These are phyloP conservation scores for Melolontha melolontha DNA, from an alignment of 2,888 invertebrate species.

Conservation along the genomic window DNA sequence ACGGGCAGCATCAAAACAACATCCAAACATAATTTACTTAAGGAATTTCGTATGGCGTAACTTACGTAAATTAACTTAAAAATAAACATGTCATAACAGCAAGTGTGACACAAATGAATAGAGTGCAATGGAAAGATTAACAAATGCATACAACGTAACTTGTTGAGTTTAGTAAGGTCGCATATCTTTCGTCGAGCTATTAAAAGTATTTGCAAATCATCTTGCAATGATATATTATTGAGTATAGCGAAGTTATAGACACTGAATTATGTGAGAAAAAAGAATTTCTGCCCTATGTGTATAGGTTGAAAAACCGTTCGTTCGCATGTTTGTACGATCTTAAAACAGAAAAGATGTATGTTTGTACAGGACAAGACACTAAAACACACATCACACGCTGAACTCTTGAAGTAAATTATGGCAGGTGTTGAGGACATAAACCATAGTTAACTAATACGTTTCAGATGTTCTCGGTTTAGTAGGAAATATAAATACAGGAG, in stretches of 20 bases:
- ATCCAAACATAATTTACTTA: conserved; percentile 21
- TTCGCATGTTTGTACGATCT: conserved; percentile 23
- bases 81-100: no score
- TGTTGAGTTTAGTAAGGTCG: no score
- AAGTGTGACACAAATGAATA: no score
- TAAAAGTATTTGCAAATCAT: no score
- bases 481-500: conserved; percentile 34
- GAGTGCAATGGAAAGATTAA: no score
- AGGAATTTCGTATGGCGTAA: conserved; percentile 14
- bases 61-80: neutral
- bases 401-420: conserved; percentile 39
- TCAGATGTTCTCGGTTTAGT: conserved; percentile 39
- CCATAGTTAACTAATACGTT: conserved; percentile 38
- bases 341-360: conserved; percentile 40
- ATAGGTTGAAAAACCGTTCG: conserved; percentile 14
- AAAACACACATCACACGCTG: conserved; percentile 22
- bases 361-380: conserved; percentile 37
- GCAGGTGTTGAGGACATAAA: conserved; percentile 42
- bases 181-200: no score
- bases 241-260: neutral
- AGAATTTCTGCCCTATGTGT: neutral
- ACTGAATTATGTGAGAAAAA: conserved; percentile 3
- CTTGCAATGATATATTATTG: no score
- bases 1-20: neutral
- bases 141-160: no score